Conservation (phyloP, 2,113 vertebrate species). For the Himantopus leucocephalus region DNA sequence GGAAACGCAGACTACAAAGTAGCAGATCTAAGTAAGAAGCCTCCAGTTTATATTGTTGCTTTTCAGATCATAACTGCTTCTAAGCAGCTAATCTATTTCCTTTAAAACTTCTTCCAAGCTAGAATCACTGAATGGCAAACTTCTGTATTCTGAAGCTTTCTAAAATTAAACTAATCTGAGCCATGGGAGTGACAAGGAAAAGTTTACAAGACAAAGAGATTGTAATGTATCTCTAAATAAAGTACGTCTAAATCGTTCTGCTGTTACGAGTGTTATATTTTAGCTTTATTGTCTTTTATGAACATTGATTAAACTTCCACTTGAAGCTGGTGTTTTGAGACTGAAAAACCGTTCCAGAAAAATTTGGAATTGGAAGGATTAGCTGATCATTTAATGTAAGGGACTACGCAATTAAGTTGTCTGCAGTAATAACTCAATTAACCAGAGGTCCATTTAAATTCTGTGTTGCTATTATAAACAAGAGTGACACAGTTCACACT, state of each 20-base stretch:
- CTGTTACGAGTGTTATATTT: not conserved
- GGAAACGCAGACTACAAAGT: not conserved
- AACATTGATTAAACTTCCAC: not conserved
- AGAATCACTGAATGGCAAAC: not conserved
- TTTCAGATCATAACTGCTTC: not conserved
- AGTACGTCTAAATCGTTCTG: not conserved
- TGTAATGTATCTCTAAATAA: not conserved
- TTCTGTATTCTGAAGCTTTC: not conserved
- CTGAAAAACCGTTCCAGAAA: not conserved
- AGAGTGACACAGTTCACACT: not conserved
- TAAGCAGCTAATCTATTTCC: not conserved
- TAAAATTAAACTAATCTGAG: conserved; percentile 10
- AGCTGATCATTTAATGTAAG: not conserved
- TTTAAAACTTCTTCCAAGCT: not conserved
- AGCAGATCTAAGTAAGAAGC: not conserved
- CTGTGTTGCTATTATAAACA: not conserved
- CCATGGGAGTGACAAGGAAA: not conserved
- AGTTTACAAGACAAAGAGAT: not conserved
- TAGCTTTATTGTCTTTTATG: not conserved
- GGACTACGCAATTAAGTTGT: not conserved
- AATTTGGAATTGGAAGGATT: not conserved
- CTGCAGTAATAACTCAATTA: conserved; percentile 23
- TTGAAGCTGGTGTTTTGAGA: not conserved
- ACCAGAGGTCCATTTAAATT: not conserved
- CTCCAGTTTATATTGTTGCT: not conserved